Conservation (phyloP, 2,888 invertebrate species). For the Nemurella pictetii region DNA sequence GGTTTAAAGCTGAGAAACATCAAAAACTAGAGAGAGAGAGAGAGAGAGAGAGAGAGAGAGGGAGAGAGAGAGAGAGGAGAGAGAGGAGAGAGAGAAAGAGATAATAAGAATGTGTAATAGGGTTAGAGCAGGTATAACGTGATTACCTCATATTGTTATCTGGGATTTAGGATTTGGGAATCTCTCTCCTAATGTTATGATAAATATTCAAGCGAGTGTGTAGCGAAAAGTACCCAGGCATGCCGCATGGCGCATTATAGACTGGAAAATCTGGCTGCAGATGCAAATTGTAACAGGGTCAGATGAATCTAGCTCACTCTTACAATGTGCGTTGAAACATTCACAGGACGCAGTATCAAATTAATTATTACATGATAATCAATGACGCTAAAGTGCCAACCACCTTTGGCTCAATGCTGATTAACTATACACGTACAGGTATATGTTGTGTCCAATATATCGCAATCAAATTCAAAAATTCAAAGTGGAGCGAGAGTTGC, state of each 20-base stretch:
- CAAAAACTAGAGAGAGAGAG: too few relatives aligned
- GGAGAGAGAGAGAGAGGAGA: too few relatives aligned
- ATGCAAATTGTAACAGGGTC: too few relatives aligned
- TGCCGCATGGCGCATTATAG: not conserved
- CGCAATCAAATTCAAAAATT: too few relatives aligned
- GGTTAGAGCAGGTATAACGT: not conserved
- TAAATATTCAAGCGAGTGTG: not conserved
- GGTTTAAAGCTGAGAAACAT: too few relatives aligned
- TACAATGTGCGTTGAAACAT: too few relatives aligned
- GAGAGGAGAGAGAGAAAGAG: too few relatives aligned
- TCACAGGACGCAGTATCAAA: not conserved
- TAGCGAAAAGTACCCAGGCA: not conserved
- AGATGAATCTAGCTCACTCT: too few relatives aligned
- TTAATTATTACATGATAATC: not conserved
- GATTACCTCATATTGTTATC: not conserved
- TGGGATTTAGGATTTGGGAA: not conserved
- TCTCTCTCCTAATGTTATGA: not conserved
- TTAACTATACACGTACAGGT: not conserved
- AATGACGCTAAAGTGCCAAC: not conserved
- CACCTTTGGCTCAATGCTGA: not conserved
- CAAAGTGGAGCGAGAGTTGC: too few relatives aligned
- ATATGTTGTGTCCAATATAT: too few relatives aligned
- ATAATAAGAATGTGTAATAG: not conserved
- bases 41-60: too few relatives aligned
- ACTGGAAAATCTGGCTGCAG: too few relatives aligned